phyloP scores from a whole-genome alignment of 2,113 vertebrate genomes.

The Trichomycterus rosablanca region DNA sequence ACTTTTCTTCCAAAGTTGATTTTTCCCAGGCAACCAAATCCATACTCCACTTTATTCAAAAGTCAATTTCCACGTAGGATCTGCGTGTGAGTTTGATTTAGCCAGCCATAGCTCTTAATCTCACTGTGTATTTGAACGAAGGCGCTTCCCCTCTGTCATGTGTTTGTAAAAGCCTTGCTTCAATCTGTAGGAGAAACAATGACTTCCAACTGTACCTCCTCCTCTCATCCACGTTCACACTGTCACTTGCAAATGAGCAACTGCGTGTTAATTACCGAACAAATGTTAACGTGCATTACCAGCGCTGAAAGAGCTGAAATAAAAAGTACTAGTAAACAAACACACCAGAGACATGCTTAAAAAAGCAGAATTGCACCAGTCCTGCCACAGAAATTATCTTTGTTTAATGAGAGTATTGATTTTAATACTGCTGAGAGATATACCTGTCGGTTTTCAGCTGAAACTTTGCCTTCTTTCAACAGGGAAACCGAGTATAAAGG shows the following conservation, averaged over 20 bases:
- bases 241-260: constrained; percentile 13
- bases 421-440: constrained; percentile 25
- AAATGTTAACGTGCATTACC: constrained; percentile 50
- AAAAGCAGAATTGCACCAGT: constrained; percentile 24
- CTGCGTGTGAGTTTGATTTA: constrained; percentile 57
- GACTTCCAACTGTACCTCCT: constrained; percentile 46
- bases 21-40: constrained; percentile 54
- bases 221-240: neutral
- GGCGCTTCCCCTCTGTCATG: constrained; percentile 52
- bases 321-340: constrained; percentile 38
- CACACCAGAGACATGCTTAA: constrained; percentile 31
- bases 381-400: constrained; percentile 11
- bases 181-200: constrained; percentile 62
- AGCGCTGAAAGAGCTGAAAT: constrained; percentile 23
- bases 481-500: constrained; percentile 98
- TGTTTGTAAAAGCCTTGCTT: constrained; percentile 66
- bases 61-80: constrained; percentile 64
- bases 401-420: constrained; percentile 33
- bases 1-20: constrained; percentile 57
- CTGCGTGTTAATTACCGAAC: constrained; percentile 47
- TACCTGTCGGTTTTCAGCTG: constrained; percentile 1
- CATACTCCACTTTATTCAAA: constrained; percentile 55
- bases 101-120: constrained; percentile 67
- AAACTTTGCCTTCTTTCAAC: constrained; percentile 39
- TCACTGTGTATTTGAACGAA: constrained; percentile 61